Base-by-base conservation (phyloP, 2,888 invertebrate genomes). In the Notocelia uddmanniana region DNA sequence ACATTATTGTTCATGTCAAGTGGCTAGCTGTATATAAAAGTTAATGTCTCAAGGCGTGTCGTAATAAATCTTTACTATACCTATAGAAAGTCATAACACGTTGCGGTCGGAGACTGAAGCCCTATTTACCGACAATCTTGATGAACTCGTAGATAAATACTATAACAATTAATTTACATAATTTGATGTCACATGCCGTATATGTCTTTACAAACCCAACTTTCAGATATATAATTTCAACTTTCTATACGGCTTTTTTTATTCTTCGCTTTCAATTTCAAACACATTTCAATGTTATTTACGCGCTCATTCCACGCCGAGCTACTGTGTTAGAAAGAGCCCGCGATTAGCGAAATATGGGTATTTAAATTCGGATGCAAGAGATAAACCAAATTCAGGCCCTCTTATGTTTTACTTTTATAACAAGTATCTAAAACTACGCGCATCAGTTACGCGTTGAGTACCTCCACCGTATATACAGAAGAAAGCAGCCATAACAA, bases 1-100 rank as follows among this genome's bases (percentile, higher is more conserved):
- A 41, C 50, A 21, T 41, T 60, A 41, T 60, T 52, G 41, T 54
- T 26, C 50, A 21, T 15, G 34, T 41, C 9, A 58, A 52, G 57
- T 37, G 37, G 3, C 13, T 13, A 11, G 18, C 13, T 9, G 23
- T 37, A 9, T 21, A 15, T 34, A 21, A 50, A 50, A 50, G 8
- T 50, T 48, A 31, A 50, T 63, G 63, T 34, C 19, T 31, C 62
- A 48, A 19, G 50, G 37, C 37, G 13, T 41, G 18, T 15, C 3
- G 23, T 18, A 45, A n/a, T 34, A 58, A 37, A 41, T 37, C 21
- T 54, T 41, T 15, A 59, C 41, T 59, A n/a, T n/a, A n/a, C n/a
- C n/a, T n/a, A n/a, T n/a, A 59, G 41, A 41, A 59, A 23, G 41
- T 21, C 15, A 41, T 59, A 59, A 37, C n/a, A 59, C 18, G 11